phyloP scores from a whole-genome alignment of 2,113 vertebrate genomes.

The Psophia crepitans region DNA sequence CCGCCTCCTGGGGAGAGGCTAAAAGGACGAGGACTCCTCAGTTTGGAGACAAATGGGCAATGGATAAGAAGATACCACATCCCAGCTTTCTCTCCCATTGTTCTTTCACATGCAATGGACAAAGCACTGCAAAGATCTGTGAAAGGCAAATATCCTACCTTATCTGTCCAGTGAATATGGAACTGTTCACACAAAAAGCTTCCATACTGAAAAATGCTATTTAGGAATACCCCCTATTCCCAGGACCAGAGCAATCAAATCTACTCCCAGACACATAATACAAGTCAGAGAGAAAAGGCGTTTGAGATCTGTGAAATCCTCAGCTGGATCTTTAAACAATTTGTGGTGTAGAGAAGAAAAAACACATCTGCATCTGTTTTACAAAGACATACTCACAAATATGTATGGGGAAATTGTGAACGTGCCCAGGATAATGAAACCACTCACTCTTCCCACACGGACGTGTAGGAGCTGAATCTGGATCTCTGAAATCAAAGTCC shows the following conservation, averaged over 20 bases:
- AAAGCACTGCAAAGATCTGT: neutral
- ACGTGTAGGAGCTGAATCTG: neutral
- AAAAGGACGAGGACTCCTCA: neutral
- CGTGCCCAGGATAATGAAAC: fast-evolving
- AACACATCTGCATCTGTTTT: neutral
- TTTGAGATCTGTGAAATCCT: neutral
- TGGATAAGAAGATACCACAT: neutral
- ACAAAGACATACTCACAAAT: neutral
- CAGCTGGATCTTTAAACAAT: neutral
- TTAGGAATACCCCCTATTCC: neutral
- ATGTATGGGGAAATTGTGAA: neutral
- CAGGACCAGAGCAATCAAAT: neutral
- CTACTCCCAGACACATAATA: neutral
- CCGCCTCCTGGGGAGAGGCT: neutral
- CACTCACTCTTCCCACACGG: neutral
- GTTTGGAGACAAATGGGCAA: neutral
- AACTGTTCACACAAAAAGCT: neutral
- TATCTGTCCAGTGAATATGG: neutral
- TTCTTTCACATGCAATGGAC: neutral
- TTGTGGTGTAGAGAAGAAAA: neutral
- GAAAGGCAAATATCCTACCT: neutral
- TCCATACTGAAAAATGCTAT: neutral
- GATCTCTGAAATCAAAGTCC: neutral
- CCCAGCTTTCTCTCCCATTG: neutral
- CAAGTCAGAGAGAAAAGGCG: neutral